Conservation (phyloP, 2,113 vertebrate genomes). For the Istiophorus platypterus region DNA sequence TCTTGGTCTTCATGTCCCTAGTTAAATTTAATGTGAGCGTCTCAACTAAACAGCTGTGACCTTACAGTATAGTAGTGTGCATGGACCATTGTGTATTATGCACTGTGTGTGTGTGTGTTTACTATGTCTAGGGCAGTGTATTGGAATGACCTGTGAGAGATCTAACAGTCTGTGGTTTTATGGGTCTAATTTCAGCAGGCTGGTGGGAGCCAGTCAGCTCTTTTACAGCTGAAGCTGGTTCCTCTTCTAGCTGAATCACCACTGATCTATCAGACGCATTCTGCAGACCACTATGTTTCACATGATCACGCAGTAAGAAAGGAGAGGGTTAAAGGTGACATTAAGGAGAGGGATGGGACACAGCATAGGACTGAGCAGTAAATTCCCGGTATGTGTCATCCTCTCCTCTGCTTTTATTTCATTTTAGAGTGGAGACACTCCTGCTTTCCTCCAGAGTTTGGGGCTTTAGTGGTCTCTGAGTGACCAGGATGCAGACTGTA, state of each 20-base stretch:
- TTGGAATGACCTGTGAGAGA: conserved; percentile 31
- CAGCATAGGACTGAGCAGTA: not conserved
- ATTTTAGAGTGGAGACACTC: not conserved
- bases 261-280: conserved; percentile 49
- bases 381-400: conserved; percentile 9
- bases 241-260: conserved; percentile 47
- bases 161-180: conserved; percentile 49
- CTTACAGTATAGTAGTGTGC: not conserved
- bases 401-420: not conserved
- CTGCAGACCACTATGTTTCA: conserved; percentile 17
- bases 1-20: not conserved
- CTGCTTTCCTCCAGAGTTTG: conserved; percentile 14
- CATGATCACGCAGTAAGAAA: conserved; percentile 29
- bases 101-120: conserved; percentile 6
- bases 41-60: conserved; percentile 27
- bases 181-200: conserved; percentile 41
- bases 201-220: conserved; percentile 45
- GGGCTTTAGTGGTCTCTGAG: conserved; percentile 6
- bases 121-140: not conserved
- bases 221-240: conserved; percentile 42
- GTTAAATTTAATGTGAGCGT: conserved; percentile 19
- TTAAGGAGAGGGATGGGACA: conserved; percentile 6
- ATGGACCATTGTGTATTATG: conserved; percentile 1
- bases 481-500: not conserved
- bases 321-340: conserved; percentile 24